phyloP scores from a whole-genome alignment of 2,113 vertebrate genomes.

The Phylloscopus trochiloides region DNA sequence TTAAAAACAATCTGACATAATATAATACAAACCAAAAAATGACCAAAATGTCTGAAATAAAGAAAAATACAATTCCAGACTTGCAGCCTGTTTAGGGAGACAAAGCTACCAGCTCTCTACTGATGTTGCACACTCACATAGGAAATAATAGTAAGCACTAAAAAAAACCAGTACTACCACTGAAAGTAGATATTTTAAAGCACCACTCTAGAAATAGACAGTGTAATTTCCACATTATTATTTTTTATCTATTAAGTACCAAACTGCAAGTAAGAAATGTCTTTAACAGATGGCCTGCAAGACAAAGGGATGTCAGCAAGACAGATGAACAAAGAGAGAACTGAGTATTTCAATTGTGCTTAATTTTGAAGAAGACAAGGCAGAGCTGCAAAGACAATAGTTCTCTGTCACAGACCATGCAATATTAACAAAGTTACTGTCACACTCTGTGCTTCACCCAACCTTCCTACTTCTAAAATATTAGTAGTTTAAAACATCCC shows the following conservation, averaged over 20 bases:
- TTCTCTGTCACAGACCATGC: background rate
- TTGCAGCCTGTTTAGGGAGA: background rate
- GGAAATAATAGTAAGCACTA: background rate
- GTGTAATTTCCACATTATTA: background rate
- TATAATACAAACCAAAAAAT: background rate
- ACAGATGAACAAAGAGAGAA: background rate
- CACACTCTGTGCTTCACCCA: background rate
- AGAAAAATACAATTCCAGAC: background rate
- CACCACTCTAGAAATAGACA: too few relatives aligned
- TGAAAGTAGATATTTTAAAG: too few relatives aligned
- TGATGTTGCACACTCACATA: background rate
- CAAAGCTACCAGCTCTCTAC: background rate
- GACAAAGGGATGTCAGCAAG: background rate
- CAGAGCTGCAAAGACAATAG: background rate
- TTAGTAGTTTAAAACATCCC: background rate
- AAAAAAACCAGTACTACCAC: background rate
- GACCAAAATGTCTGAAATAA: background rate
- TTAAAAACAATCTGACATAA: background rate
- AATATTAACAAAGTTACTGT: background rate
- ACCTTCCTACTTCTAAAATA: background rate
- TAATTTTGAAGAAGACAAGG: background rate
- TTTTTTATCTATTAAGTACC: background rate
- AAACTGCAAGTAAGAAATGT: background rate
- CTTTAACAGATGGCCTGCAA: background rate
- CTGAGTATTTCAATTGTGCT: background rate